Base-by-base conservation (phyloP, 2,797 vertebrate genomes). In the Fundulus diaphanus region DNA sequence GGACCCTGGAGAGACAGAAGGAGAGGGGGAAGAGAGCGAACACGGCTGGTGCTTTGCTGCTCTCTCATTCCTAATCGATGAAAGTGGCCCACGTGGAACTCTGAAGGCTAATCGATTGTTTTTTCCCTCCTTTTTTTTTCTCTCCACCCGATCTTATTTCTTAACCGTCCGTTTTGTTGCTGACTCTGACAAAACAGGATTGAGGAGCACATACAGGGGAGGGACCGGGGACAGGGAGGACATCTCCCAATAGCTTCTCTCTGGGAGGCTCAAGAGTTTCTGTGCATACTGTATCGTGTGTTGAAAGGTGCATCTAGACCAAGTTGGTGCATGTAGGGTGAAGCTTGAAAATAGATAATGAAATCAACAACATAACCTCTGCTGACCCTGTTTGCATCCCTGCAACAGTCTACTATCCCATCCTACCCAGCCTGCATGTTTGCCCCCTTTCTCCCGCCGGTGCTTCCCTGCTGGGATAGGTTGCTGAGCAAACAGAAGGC, bases 91-190 rank as follows among this genome's bases (percentile, higher is more conserved):
- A 95, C 85, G 80, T 93, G 95, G 95, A 94, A 90, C 92, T 93
- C 94, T 94, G 42, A 95, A 96, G 93, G 94, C 91, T 95, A 90
- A 96, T 98, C 96, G 84, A 97, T 97, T 95, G 85, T 80, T 86
- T 81, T 76, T 52, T 51, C 49, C 5, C 16, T 16, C 9, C 65
- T n/a, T 51, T 44, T 51, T 66, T 67, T 80, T 85, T 70, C 68
- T n/a, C 78, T 85, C 83, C 74, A 72, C 42, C 77, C 49, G 56
- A 40, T 87, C 81, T 89, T 92, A 92, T 92, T 93, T 87, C 90
- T 92, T 92, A 90, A 92, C 91, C 77, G 67, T 90, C 89, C 82
- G 70, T 91, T 94, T 95, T 95, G 95, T 94, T 96, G 96, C 95
- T 96, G 96, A 96, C 95, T 95, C 92, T 90, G 88, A 92, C 90